These are phyloP conservation scores for Struthio camelus DNA, from an alignment of 2,113 vertebrate genomes.

Conservation along the genomic window DNA sequence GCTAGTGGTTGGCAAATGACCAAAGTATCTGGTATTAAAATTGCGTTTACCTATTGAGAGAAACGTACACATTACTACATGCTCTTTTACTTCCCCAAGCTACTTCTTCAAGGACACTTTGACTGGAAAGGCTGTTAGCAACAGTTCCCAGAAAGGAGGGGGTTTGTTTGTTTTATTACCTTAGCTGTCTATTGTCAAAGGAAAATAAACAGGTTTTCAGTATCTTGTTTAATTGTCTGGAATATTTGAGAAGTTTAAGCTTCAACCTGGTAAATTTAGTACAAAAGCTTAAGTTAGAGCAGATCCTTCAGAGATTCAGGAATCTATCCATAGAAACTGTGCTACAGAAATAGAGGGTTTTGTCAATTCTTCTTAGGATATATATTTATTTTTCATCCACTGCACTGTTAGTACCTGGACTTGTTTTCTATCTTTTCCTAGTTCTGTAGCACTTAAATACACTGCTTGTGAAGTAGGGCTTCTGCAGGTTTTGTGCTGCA, in stretches of 20 bases:
- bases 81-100: not conserved
- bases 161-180: not conserved
- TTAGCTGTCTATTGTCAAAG: not conserved
- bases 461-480: too few species aligned
- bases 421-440: too few species aligned
- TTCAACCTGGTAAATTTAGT: not conserved
- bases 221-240: not conserved
- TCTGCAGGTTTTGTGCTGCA: too few species aligned
- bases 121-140: not conserved
- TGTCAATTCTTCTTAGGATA: too few species aligned
- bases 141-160: not conserved
- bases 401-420: too few species aligned
- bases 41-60: not conserved
- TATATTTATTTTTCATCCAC: too few species aligned
- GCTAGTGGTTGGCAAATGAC: not conserved
- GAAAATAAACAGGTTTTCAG: not conserved
- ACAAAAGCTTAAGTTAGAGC: not conserved
- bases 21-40: not conserved
- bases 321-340: too few species aligned
- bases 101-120: not conserved
- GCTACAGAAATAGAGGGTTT: too few species aligned
- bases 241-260: not conserved
- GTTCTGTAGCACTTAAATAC: too few species aligned
- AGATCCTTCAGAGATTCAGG: not conserved
- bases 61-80: not conserved